Conservation (phyloP, 2,113 vertebrate genomes). For the Siniperca chuatsi region DNA sequence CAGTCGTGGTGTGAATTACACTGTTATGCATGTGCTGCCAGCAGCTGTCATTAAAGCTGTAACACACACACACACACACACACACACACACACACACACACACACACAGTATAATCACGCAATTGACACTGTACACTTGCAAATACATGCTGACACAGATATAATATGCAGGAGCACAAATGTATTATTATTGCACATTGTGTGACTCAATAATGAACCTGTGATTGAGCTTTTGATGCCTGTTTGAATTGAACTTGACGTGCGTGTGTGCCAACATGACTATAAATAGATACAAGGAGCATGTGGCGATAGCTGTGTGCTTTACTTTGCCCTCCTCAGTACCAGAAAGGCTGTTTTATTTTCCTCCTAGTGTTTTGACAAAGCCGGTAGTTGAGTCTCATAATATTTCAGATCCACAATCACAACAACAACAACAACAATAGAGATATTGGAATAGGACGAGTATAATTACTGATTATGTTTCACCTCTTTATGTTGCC, state of each 20-base stretch:
- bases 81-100: slow-evolving; percentile 4
- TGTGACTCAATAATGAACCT: slow-evolving; percentile 22
- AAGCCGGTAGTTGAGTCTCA: neutral
- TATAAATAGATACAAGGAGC: slow-evolving; percentile 67
- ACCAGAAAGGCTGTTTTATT: slow-evolving; percentile 38
- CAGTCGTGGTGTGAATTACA: slow-evolving; percentile 24
- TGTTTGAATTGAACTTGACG: slow-evolving; percentile 27
- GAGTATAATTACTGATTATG: neutral
- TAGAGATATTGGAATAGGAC: neutral
- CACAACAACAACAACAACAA: neutral
- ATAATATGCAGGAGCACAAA: neutral
- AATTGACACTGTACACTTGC: slow-evolving; percentile 4
- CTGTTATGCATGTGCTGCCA: slow-evolving; percentile 23
- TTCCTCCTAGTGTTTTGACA: slow-evolving; percentile 12
- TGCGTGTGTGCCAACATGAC: slow-evolving; percentile 32
- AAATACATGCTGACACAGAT: neutral
- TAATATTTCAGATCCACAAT: slow-evolving; percentile 12
- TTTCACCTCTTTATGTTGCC: slow-evolving; percentile 27
- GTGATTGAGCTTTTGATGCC: slow-evolving; percentile 26
- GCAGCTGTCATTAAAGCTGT: slow-evolving; percentile 22
- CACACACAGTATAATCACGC: neutral
- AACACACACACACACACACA: neutral
- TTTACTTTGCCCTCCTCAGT: slow-evolving; percentile 30
- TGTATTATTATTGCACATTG: neutral
- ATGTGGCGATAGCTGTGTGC: slow-evolving; percentile 48